Base-by-base conservation (phyloP, 1,140 invertebrate genomes). In the Eumaeus atala region DNA sequence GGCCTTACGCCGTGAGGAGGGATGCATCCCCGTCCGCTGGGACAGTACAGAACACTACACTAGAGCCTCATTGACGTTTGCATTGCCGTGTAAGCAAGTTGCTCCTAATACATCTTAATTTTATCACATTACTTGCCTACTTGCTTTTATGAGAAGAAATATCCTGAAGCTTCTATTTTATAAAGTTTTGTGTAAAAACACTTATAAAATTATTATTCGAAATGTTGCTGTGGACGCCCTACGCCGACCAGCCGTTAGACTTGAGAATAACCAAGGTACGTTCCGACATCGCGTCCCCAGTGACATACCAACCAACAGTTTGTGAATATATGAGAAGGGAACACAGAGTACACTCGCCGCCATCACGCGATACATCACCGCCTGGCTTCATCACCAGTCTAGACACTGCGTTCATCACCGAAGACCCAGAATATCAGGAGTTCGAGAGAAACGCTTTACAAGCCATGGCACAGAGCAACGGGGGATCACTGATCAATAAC, bases 371-470 rank as follows among this genome's bases (percentile, higher is more conserved):
- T 44, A 51, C 36, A 16, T 44, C 40, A n/a, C 38, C 38, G 9
- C 40, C 40, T 14, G 17, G 40, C 12, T 44, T 14, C 40, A 16
- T 44, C 40, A 44, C 16, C 40, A 6, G 21, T 28, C 14, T 44
- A 1, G 59, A 61, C 6, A 40, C 51, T 0, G 74, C 73, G 9
- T 58, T 38, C 0, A 42, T 83, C 8, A 70, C 73, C 0, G 72
- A 78, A 21, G 89, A 90, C 42, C 89, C 91, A 38, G 90, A 91
- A 1, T 95, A 92, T 66, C 82, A 88, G 3, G 90, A 90, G 34
- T 95, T 94, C 61, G 88, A 93, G 9, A 87, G 90, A 36, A 83
- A 89, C 42, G 91, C 94, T 70, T 71, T 95, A 0, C 84, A 90
- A 2, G 90, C 91, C n/a, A 91, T 93, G 14, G 89, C 89, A 50